Base-by-base conservation (phyloP, 2,888 invertebrate species). In the Branchellion lobata region DNA sequence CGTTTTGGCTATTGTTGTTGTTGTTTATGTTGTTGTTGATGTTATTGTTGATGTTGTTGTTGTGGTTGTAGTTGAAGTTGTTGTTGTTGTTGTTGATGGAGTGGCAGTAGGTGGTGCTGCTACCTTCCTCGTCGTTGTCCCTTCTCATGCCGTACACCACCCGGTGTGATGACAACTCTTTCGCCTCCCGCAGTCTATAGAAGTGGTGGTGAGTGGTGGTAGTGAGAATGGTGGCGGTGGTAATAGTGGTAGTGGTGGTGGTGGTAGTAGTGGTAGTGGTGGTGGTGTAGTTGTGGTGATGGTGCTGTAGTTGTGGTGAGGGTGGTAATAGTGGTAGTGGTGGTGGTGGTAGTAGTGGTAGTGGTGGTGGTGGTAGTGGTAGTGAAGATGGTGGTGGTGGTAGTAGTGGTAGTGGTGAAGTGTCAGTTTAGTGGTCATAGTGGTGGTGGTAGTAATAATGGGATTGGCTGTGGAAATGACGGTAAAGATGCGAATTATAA, bases 41-140 rank as follows among this genome's bases (percentile, higher is more conserved):
- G 24, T 57, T 57, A n/a, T 57, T 18, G 24, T 24, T 57, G 61
- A 57, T 24, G n/a, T n/a, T 57, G 36, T 53, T 65, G 8, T 21
- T 34, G 65, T 77, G 27, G 33, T 34, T 57, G 77, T 21, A 31
- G 51, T 11, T 53, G 75, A 24, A 24, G 21, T 24, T 29, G 21
- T 40, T 75, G 1, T n/a, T 18, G 34, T 34, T 34, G 36, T 24
- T 53, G 57, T 18, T 31, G 57, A 65, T 27, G 24, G 61, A 57
- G n/a, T 53, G 77, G n/a, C 65, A 65, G 24, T 61, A 77, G 3
- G 77, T 77, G 21, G 77, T 77, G 77, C 36, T 77, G 65, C 77
- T 77, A n/a, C 65, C 77, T 34, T n/a, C 27, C 29, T 77, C 65
- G 61, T 77, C 61, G 65, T 21, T 5, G 31, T 77, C 65, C 31